Evolutionary conservation across 2,888 invertebrate species (phyloP), one percentile per base, ranked within the genome.

Genomic region (Anagyrus pseudococci): DNA sequence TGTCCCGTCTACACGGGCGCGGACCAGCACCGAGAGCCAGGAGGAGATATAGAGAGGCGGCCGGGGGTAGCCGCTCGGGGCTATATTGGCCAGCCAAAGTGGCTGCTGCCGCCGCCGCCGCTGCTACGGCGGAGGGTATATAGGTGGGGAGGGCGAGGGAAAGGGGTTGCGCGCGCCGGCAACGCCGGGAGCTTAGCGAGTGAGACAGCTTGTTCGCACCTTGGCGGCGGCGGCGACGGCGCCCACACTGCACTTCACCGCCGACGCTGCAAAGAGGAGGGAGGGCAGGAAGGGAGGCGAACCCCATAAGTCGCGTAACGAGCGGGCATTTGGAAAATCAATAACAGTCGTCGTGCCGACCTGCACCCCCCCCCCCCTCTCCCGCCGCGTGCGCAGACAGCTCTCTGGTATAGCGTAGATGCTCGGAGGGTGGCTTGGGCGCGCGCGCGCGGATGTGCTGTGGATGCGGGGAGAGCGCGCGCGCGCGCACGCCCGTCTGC

Each of bases 311-410:
- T 66, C 63, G 62, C 60, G 62, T 66, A 62, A 66, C 66, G 62
- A 66, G 62, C 66, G 58, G 62, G 53, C 62, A 66, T 62, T 66
- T 62, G 66, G 62, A 66, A 66, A 66, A 66, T 66, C 66, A 66
- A 66, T 66, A 66, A 59, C 66, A 66, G 62, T 62, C 62, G 62
- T 65, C 65, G 59, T 20, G 22, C 40, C 33, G 37, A 15, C 46
- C 17, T 33, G 40, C 19, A 47, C 29, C 41, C 20, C 41, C 49
- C 19, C 33, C 29, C 43, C 44, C 19, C 49, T 25, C 43, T 23
- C 10, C 20, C 43, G 29, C 33, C 44, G 56, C 54, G 46, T 19
- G 41, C 44, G 23, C 22, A 29, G 44, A n/a, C 41, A 37, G 25
- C 17, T 19, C 7, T 19, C 43, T 7, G 17, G 15, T 19, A 19